These are phyloP conservation scores for Caenorhabditis briggsae DNA, from an alignment of 1,140 invertebrate genomes.

Conservation along the genomic window DNA sequence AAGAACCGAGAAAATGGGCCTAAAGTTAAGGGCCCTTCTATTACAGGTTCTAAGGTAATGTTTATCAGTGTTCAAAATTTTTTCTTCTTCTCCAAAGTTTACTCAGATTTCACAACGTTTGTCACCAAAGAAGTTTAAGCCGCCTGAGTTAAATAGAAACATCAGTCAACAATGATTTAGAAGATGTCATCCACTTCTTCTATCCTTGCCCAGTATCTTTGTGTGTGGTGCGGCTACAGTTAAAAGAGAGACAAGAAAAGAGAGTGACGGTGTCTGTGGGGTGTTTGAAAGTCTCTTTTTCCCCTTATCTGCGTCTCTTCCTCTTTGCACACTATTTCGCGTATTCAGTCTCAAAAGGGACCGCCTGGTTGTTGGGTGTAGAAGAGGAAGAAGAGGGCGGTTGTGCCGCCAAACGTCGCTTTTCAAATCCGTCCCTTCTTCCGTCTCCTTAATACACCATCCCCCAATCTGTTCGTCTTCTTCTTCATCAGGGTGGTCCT, in stretches of 20 bases:
- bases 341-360: conserved; percentile 31
- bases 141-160: neutral
- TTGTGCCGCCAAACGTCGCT: conserved; percentile 51
- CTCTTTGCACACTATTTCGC: neutral
- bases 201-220: neutral
- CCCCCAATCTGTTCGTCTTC: neutral
- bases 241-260: conserved; percentile 16
- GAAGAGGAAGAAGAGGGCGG: neutral
- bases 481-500: neutral
- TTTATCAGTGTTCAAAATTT: no score
- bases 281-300: conserved; percentile 30
- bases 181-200: neutral
- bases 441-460: conserved; percentile 33
- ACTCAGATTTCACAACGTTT: no score
- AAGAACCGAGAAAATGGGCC: neutral
- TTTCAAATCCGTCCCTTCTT: conserved; percentile 27
- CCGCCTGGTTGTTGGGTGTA: conserved; percentile 33
- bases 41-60: no score
- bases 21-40: no score
- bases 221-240: neutral
- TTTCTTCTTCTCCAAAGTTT: no score
- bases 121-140: neutral
- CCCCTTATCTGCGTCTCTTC: neutral
- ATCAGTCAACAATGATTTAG: conserved; percentile 52
- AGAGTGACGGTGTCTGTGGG: conserved; percentile 24